Evolutionary conservation across 2,113 vertebrate species (phyloP).

Genomic region (Melanerpes aurifrons): DNA sequence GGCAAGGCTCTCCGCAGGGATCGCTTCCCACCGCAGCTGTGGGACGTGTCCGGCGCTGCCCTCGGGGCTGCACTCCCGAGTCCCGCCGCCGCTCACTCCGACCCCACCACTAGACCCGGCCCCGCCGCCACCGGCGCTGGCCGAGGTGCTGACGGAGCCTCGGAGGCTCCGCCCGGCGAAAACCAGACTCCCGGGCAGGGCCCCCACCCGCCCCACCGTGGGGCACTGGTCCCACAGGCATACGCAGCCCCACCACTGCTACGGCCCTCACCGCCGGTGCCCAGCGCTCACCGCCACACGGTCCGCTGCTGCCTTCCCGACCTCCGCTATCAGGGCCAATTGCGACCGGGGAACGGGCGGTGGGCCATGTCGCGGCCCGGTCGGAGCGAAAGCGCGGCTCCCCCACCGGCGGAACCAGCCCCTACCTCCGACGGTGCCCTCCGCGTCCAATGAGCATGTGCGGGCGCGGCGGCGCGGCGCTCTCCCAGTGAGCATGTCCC

Average conservation of each 20-base stretch:
- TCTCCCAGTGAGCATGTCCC: slow-evolving; percentile 14
- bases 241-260: background rate
- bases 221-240: background rate
- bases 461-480: background rate
- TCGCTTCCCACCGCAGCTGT: background rate
- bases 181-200: background rate
- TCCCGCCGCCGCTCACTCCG: too few species aligned
- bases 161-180: background rate
- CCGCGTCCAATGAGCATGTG: slow-evolving; percentile 59
- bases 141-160: slow-evolving; percentile 22
- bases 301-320: background rate
- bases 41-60: background rate
- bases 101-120: background rate
- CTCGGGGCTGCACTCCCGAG: background rate
- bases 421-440: slow-evolving; percentile 11
- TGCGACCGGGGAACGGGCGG: background rate
- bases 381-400: background rate
- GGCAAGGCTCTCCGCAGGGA: background rate
- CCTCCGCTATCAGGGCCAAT: background rate
- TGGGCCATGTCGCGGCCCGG: background rate
- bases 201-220: background rate
- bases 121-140: background rate
- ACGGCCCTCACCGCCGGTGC: background rate
- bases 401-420: background rate
- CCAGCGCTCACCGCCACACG: background rate